Base-by-base conservation (phyloP, 64 coral and sea anemone genomes). In the Astreopora myriophthalma region DNA sequence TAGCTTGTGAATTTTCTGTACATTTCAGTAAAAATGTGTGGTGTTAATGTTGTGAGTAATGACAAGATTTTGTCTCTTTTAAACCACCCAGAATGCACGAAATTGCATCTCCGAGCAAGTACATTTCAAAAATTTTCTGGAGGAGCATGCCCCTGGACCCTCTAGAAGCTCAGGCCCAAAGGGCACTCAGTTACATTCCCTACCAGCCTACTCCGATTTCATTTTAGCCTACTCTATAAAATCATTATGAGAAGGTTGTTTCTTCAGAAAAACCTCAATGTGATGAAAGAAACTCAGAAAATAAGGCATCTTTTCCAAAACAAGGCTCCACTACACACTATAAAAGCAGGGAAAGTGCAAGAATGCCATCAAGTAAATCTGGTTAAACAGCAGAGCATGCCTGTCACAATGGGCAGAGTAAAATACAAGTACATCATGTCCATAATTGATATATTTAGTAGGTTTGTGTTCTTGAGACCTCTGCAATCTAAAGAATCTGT, bases 371-470 rank as follows among this genome's bases (percentile, higher is more conserved):
- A n/a, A n/a, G 48, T 6, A 74, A 49, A 88, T 24, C 22, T 88
- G 11, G 73, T 89, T 39, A 66, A 44, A 13, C 76, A 74, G 87
- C 32, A 13, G 26, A 89, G 57, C 52, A n/a, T 76, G 34, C 71
- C 87, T 5, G 52, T 89, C n/a, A n/a, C n/a, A n/a, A n/a, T n/a
- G n/a, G n/a, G n/a, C n/a, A n/a, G n/a, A n/a, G n/a, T n/a, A n/a
- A n/a, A n/a, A n/a, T n/a, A n/a, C n/a, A n/a, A n/a, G n/a, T n/a
- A n/a, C n/a, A n/a, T n/a, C n/a, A n/a, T n/a, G n/a, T n/a, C n/a
- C n/a, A n/a, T n/a, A n/a, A n/a, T n/a, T n/a, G n/a, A n/a, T 32
- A 42, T 77, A 24, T 89, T 89, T 65, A 89, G 87, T 28, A 9
- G 87, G 27, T 89, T 65, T 67, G 9, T 76, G 1, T 78, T 63